Evolutionary conservation across 2,797 vertebrate species (phyloP).

Genomic region (Eremophila alpestris): DNA sequence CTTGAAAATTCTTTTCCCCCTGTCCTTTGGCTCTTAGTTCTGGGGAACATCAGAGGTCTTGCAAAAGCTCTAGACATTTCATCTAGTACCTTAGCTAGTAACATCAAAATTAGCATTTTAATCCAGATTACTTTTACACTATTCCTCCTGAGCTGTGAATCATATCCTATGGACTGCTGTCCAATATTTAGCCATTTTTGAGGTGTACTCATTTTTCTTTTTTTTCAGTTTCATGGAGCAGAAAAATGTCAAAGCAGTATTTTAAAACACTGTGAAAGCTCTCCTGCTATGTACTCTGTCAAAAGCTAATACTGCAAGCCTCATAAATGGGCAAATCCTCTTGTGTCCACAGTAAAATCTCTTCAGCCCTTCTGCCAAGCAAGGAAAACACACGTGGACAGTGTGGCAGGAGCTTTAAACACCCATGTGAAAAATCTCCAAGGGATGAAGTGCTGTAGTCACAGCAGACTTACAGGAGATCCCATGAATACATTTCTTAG

Average conservation of each 20-base stretch:
- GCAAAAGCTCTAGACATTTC: background rate
- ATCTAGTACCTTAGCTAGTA: fast-evolving
- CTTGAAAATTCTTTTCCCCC: background rate
- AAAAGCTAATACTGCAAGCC: background rate
- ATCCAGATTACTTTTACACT: background rate
- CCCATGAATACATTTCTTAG: background rate
- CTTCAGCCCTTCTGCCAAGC: background rate
- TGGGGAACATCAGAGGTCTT: background rate
- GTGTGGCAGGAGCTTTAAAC: background rate
- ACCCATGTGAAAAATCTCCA: background rate
- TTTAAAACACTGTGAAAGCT: background rate
- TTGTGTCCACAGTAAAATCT: background rate
- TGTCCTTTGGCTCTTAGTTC: background rate
- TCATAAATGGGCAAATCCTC: background rate
- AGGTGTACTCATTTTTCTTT: background rate
- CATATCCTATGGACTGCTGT: background rate
- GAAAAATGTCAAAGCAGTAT: background rate
- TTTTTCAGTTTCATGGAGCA: background rate
- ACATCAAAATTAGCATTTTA: background rate
- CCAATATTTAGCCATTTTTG: background rate
- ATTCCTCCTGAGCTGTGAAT: background rate
- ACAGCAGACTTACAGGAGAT: background rate
- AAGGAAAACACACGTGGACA: background rate
- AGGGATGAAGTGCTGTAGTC: background rate
- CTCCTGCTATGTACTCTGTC: background rate